phyloP scores from a whole-genome alignment of 2,113 vertebrate species.

The Thunnus thynnus region DNA sequence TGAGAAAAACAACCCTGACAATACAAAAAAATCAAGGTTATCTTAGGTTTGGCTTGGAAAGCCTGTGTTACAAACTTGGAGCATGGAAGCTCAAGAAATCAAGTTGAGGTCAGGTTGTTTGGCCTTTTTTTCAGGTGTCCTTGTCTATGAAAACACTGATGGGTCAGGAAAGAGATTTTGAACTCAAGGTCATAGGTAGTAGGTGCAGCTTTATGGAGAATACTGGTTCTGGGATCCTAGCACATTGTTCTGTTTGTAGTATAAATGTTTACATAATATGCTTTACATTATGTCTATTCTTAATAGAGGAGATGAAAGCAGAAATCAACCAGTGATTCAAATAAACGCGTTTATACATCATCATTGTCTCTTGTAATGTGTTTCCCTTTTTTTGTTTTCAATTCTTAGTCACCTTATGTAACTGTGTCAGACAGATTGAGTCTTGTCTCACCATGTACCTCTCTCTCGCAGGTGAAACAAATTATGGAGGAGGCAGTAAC shows the following conservation, averaged over 20 bases:
- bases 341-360: too few species aligned
- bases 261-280: background rate
- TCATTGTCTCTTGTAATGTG: background rate
- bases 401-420: conserved; percentile 15
- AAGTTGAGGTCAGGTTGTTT: background rate
- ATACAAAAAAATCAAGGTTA: background rate
- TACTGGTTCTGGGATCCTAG: too few species aligned
- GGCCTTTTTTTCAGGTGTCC: too few species aligned
- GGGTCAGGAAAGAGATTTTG: background rate
- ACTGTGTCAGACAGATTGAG: conserved; percentile 15
- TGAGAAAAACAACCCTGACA: background rate
- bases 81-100: background rate
- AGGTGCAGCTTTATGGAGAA: too few species aligned
- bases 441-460: conserved; percentile 19
- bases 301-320: too few species aligned
- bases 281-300: background rate
- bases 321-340: too few species aligned
- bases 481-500: conserved; percentile 99
- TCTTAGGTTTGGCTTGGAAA: background rate
- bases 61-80: background rate
- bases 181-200: background rate
- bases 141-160: background rate
- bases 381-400: conserved; percentile 2
- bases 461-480: conserved; percentile 92
- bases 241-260: background rate